Conservation (phyloP, 2,888 invertebrate species). For the Plebejus melissa region DNA sequence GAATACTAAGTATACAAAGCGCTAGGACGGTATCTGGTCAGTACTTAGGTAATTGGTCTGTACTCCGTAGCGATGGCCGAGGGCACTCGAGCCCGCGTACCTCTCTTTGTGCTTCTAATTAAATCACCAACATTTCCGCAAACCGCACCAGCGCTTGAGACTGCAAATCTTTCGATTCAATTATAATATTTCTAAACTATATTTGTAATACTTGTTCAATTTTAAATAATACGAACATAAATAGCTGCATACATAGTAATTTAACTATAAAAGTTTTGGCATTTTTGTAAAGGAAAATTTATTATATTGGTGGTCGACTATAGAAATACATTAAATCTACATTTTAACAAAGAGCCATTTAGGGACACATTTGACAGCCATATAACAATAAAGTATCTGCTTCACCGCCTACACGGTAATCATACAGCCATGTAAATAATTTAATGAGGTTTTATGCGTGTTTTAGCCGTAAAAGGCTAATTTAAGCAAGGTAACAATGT, state of each 20-base stretch:
- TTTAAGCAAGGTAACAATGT: neutral
- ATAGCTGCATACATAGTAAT: too few relatives aligned
- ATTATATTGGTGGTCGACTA: too few relatives aligned
- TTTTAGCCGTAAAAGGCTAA: neutral
- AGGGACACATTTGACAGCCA: neutral
- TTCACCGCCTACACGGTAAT: neutral
- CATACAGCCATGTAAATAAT: neutral
- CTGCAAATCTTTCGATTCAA: neutral
- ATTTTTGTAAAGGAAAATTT: too few relatives aligned
- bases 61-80: constrained; percentile 15
- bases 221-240: neutral
- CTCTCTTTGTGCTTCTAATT: constrained; percentile 24
- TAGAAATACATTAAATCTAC: neutral
- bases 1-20: neutral
- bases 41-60: constrained; percentile 21
- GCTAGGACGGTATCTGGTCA: neutral
- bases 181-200: neutral
- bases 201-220: neutral
- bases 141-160: neutral
- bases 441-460: neutral
- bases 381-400: neutral
- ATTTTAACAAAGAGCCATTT: neutral
- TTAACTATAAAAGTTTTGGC: too few relatives aligned
- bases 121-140: constrained; percentile 19
- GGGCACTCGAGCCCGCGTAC: neutral